These are phyloP conservation scores for Gyrodactylus bullatarudis DNA, from an alignment of 1,140 invertebrate genomes.

Conservation along the genomic window DNA sequence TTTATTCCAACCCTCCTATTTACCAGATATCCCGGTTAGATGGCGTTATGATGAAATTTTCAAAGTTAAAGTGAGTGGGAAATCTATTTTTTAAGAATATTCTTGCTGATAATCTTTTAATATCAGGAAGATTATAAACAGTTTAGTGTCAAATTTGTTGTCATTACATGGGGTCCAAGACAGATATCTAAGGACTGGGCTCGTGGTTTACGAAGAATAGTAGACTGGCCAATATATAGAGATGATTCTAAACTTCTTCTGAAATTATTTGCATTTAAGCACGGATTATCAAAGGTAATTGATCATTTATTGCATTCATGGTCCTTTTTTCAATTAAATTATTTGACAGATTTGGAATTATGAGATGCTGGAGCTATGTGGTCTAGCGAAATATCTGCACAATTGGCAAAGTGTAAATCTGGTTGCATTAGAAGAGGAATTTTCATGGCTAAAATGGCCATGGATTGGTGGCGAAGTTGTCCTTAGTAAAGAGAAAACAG, in stretches of 20 bases:
- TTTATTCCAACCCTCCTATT: not conserved
- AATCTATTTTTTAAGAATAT: not conserved
- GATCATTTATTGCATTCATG: not conserved
- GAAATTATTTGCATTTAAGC: not conserved
- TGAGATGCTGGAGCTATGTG: not conserved
- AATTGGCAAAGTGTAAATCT: not conserved
- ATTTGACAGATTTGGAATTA: not conserved
- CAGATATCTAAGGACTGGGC: not conserved
- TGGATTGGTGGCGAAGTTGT: not conserved
- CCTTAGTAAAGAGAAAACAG: not conserved
- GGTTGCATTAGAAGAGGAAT: not conserved
- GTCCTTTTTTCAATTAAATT: not conserved
- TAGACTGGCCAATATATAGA: not conserved
- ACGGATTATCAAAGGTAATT: not conserved
- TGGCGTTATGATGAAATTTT: not conserved
- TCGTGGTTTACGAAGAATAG: not conserved
- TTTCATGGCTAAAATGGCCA: not conserved
- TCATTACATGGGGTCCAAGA: not conserved
- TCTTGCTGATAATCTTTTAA: not conserved
- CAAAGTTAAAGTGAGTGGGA: not conserved
- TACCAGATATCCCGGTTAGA: not conserved
- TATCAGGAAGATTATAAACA: not conserved
- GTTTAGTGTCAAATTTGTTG: not conserved
- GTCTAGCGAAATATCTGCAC: not conserved
- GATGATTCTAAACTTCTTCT: not conserved